Base-by-base conservation (phyloP, 53 echinoderm and acorn worm genomes). In the Echinometra lucunter region DNA sequence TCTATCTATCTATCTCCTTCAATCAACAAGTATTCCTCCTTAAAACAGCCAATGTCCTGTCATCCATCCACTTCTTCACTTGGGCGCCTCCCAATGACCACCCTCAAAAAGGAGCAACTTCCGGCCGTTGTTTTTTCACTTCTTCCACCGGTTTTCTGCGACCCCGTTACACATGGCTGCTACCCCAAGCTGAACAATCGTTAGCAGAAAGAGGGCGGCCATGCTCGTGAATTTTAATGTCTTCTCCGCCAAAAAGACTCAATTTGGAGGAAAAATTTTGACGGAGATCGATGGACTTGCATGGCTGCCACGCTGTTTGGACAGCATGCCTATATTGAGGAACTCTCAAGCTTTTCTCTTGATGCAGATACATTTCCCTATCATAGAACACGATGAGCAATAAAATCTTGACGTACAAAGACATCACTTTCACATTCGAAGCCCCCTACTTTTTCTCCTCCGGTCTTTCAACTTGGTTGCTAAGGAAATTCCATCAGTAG, bases 141-240 rank as follows among this genome's bases (percentile, higher is more conserved):
- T 25, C 37, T 37, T 9, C 58, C 89, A 21, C 58, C 37, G 21
- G 9, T 60, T 13, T 66, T 30, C 45, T 45, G 21, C 92, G 35
- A 58, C 63, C 92, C 35, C 74, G 58, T 66, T 60, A 45, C 60
- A 35, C 60, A 57, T 89, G 58, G 67, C 67, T 21, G 91, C 23
- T 30, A 91, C 15, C 30, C 21, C 1, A 70, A 91, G 91, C 91
- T 30, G 42, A 37, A 67, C 67, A 66, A 91, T 91, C 91, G 91
- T 91, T 91, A 67, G 70, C 45, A 69, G 91, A 91, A 69, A 91
- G 91, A 91, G 91, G 91, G 91, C 91, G 67, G 44, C 30, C 91
- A 91, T 91, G 91, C 66, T 44, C 21, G 44, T 69, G 91, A 66
- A 91, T 91, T 67, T 38, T 89, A 89, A 89, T 89, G 89, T 37